Evolutionary conservation across 2,113 vertebrate genomes (phyloP).

Genomic region (Ophthalmolycus amberensis): DNA sequence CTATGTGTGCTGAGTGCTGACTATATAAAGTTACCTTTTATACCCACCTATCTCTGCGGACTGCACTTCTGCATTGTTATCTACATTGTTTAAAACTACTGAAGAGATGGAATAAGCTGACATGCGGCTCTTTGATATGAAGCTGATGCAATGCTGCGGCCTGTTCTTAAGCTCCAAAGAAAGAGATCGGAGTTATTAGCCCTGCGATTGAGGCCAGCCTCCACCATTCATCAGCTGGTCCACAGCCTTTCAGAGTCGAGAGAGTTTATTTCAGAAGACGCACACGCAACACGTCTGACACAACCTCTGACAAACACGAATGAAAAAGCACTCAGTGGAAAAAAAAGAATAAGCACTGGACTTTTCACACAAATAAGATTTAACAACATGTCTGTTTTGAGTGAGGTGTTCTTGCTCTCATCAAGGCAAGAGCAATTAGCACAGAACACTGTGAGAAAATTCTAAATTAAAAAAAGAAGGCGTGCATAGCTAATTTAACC

Average conservation of each 20-base stretch:
- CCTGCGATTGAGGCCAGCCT: slow-evolving; percentile 41
- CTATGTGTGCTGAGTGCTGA: not conserved
- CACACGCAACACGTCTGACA: slow-evolving; percentile 38
- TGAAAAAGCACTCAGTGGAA: not conserved
- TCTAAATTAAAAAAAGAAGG: slow-evolving; percentile 4
- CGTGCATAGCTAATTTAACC: slow-evolving; percentile 1
- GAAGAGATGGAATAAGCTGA: slow-evolving; percentile 7
- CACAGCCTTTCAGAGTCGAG: slow-evolving; percentile 19
- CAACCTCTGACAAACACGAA: slow-evolving; percentile 46
- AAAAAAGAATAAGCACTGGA: not conserved
- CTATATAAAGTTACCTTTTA: not conserved
- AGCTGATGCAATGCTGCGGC: slow-evolving; percentile 47
- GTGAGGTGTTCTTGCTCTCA: not conserved
- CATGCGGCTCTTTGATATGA: slow-evolving; percentile 41
- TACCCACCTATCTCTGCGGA: not conserved
- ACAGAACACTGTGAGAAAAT: not conserved
- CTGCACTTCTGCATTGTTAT: not conserved
- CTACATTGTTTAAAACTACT: slow-evolving; percentile 9
- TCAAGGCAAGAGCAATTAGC: not conserved
- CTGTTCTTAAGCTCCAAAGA: slow-evolving; percentile 43
- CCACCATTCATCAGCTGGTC: slow-evolving; percentile 53
- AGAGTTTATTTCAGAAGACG: slow-evolving; percentile 46
- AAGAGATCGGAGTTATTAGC: slow-evolving; percentile 64
- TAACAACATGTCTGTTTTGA: not conserved
- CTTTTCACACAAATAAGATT: not conserved